A percentile compares a stretch with the other conserved stretches of the same genome.
phyloP scores from a whole-genome alignment of 2,888 invertebrate genomes.

The Pollenia amentaria region DNA sequence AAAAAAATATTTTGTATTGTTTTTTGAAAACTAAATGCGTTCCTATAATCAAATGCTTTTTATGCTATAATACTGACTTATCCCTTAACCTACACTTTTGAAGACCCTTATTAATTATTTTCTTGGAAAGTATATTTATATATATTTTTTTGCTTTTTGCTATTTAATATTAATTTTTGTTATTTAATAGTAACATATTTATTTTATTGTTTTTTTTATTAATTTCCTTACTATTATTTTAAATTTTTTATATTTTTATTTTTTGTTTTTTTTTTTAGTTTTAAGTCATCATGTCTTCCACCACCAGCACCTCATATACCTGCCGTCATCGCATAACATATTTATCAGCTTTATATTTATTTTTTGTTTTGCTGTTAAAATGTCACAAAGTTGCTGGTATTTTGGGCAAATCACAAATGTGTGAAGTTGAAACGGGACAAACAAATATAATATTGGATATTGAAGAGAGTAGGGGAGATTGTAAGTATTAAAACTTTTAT shows the following conservation, averaged over 20 bases:
- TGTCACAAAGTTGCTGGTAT: slow-evolving; percentile 78
- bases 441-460: slow-evolving; percentile 96
- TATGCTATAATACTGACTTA: no score
- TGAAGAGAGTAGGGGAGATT: slow-evolving; percentile 93
- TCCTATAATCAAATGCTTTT: no score
- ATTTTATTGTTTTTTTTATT: not conserved
- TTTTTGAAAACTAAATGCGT: no score
- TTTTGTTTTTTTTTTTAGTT: slow-evolving; percentile 45
- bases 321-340: slow-evolving; percentile 64
- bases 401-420: slow-evolving; percentile 85
- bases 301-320: slow-evolving; percentile 6
- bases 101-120: no score
- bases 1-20: no score
- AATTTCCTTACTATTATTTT: not conserved
- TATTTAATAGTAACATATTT: no score
- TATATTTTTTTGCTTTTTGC: not conserved
- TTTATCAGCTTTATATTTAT: slow-evolving; percentile 69
- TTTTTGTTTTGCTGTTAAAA: slow-evolving; percentile 76
- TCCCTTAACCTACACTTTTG: no score
- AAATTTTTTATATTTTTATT: slow-evolving; percentile 20
- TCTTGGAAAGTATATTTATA: not conserved
- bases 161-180: not conserved
- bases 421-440: slow-evolving; percentile 94
- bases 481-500: slow-evolving; percentile 87
- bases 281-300: slow-evolving; percentile 55